Base-by-base conservation (phyloP, 2,113 vertebrate species). In the Xiphophorus couchianus region DNA sequence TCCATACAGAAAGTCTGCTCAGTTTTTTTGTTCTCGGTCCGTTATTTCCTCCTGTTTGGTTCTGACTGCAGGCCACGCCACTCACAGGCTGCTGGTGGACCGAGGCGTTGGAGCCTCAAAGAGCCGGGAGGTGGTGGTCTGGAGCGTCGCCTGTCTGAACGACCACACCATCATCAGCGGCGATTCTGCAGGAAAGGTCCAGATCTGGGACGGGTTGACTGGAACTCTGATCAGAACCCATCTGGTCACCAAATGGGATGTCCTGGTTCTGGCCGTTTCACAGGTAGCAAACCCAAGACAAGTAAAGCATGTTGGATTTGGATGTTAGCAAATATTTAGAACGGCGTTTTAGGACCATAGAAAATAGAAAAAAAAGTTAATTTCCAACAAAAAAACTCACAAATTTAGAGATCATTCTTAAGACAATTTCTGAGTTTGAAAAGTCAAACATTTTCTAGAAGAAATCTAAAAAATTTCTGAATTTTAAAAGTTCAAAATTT, bases 101-200 rank as follows among this genome's bases (percentile, higher is more conserved):
- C 88, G 95, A 39, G 92, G 93, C 0, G 14, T 68, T 0, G 90
- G 92, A 51, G 85, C 91, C 0, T 69, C 88, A 0, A 91, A 76
- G 33, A 93, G 75, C 62, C 87, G 62, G 0, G 95, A 96, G 76
- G 97, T 96, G 5, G 90, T 98, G 3, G 95, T 99, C 3, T 99
- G 98, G 98, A 92, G 94, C 48, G 67, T 99, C n/a, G 89, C 82
- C 39, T 96, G 96, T 82, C 92, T 99, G n/a, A 95, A 96, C 0
- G 88, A 95, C 0, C 88, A 94, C 89, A 96, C 96, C 0, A 74
- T 98, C 3, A 27, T 97, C 77, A 98, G 96, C 4, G 94, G 94
- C 0, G 98, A 98, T 74, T 99, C 98, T 0, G 94, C 95, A 0
- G 98, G 98, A 28, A 96, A 96, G 84, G 95, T 99, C 70, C 97